A percentile compares a stretch with the other conserved stretches of the same genome.
phyloP scores from a whole-genome alignment of 2,888 invertebrate species.

The Hydraecia micacea region DNA sequence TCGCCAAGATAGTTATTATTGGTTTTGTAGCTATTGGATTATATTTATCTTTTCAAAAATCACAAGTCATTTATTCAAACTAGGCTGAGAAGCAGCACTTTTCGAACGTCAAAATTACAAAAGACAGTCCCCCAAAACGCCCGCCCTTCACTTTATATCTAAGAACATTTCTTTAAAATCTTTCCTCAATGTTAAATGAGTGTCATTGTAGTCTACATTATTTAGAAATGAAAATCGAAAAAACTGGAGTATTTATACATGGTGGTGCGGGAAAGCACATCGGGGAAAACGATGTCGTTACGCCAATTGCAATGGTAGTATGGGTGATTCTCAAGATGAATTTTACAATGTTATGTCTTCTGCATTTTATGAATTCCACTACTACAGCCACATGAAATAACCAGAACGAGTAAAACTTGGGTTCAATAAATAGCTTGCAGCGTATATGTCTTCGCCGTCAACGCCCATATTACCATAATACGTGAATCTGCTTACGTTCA shows the following conservation, averaged over 20 bases:
- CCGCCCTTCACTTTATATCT: not conserved
- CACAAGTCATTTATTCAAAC: too few species aligned
- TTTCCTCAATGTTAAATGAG: not conserved
- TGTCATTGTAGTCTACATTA: not conserved
- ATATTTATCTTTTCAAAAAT: not conserved
- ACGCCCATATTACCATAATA: slow-evolving; percentile 40
- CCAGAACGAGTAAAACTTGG: not conserved
- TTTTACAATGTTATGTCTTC: not conserved
- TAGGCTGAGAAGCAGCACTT: too few species aligned
- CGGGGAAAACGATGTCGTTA: not conserved
- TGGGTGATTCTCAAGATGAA: not conserved
- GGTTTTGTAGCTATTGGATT: not conserved
- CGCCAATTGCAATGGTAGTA: not conserved
- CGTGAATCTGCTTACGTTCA: slow-evolving; percentile 27
- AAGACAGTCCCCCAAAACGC: too few species aligned
- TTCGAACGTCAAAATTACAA: too few species aligned
- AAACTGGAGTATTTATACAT: not conserved
- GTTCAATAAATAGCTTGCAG: not conserved
- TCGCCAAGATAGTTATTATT: not conserved
- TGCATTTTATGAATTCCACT: not conserved
- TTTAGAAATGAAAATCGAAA: not conserved
- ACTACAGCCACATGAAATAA: not conserved
- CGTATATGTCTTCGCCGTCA: not conserved
- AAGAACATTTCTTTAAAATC: not conserved
- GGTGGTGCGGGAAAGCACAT: not conserved